A percentile compares a stretch with the other conserved stretches of the same genome.
These are phyloP conservation scores for Siniperca scherzeri DNA, from an alignment of 2,797 vertebrate species.

Conservation along the genomic window DNA sequence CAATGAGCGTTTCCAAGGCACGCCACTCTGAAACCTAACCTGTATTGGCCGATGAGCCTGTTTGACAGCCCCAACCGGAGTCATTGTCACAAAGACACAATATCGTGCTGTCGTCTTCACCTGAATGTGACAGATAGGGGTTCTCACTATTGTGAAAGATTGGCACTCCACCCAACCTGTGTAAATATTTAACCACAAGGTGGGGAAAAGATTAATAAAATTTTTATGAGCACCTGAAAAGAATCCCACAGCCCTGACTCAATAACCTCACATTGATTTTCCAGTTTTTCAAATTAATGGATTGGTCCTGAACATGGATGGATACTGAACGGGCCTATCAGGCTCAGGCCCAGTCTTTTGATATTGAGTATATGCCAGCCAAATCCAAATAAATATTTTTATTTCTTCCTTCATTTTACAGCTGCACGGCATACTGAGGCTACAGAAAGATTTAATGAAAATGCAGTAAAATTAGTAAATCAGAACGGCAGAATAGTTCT, in stretches of 20 bases:
- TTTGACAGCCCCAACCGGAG: constrained; percentile 26
- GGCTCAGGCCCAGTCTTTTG: not conserved
- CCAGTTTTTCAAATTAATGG: constrained; percentile 3
- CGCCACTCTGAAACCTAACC: constrained; percentile 55
- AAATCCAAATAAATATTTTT: not conserved
- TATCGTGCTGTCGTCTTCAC: constrained; percentile 1
- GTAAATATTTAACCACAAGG: constrained; percentile 77
- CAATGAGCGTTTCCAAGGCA: constrained; percentile 35
- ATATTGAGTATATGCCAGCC: not conserved
- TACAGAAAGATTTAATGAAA: not conserved
- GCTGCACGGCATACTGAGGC: not conserved
- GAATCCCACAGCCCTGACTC: not conserved
- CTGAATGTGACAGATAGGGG: constrained; percentile 21
- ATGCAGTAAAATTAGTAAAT: not conserved
- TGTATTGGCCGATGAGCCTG: constrained; percentile 13
- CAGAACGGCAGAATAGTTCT: not conserved
- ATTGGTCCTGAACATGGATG: not conserved
- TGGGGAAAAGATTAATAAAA: constrained; percentile 39
- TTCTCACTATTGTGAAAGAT: constrained; percentile 41
- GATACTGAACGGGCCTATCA: not conserved
- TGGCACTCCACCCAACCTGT: constrained; percentile 25
- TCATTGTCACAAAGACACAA: constrained; percentile 36
- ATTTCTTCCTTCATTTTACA: not conserved
- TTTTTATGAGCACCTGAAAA: constrained; percentile 55
- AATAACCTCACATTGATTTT: constrained; percentile 10